phyloP scores from a whole-genome alignment of 64 coral and sea anemone genomes.

The Stichodactyla mertensii region DNA sequence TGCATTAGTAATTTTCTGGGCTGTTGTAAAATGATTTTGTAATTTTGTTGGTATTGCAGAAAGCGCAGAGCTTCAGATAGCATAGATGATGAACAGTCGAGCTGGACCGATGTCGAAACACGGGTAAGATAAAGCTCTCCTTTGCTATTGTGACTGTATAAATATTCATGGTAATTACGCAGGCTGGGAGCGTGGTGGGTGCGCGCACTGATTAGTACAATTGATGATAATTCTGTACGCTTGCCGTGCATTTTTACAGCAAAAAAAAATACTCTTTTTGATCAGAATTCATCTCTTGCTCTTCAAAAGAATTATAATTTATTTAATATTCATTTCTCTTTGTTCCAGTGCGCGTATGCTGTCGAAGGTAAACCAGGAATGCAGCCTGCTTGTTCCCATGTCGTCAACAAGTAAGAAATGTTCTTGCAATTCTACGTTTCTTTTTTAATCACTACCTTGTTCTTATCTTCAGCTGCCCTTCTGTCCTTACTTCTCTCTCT shows the following conservation, averaged over 20 bases:
- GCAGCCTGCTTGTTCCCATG: conserved; percentile 29
- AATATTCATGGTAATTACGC: too few species aligned
- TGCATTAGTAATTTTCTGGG: background rate
- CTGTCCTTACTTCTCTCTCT: background rate
- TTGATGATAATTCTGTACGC: too few species aligned
- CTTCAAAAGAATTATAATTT: too few species aligned
- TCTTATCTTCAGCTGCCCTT: background rate
- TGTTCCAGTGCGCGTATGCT: conserved; percentile 40
- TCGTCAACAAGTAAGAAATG: conserved; percentile 35
- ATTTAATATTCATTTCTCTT: background rate
- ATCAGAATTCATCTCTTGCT: too few species aligned
- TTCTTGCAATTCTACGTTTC: background rate
- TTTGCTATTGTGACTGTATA: too few species aligned
- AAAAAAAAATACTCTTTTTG: too few species aligned
- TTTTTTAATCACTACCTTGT: background rate
- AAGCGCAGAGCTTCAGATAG: conserved; percentile 46
- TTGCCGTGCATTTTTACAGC: too few species aligned
- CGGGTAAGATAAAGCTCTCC: conserved; percentile 13
- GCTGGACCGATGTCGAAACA: conserved; percentile 64
- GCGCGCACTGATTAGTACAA: too few species aligned
- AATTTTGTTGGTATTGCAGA: conserved; percentile 5
- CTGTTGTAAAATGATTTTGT: background rate
- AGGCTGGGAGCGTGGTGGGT: too few species aligned
- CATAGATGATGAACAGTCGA: conserved; percentile 37
- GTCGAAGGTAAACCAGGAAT: conserved; percentile 44